A percentile compares a stretch with the other conserved stretches of the same genome.
Evolutionary conservation across 2,797 vertebrate species (phyloP).

Genomic region (Falco naumanni): DNA sequence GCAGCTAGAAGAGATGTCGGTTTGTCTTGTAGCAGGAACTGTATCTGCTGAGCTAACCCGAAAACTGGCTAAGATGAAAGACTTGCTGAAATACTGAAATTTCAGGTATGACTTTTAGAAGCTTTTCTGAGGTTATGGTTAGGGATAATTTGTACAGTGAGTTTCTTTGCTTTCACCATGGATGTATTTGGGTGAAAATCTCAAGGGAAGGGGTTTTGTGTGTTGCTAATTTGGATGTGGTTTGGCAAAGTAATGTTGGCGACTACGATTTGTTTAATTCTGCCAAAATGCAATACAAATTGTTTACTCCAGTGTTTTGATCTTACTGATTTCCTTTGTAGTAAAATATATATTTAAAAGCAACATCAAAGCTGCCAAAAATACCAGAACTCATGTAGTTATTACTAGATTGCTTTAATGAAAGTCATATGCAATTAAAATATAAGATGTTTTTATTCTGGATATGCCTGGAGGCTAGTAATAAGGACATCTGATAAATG

Average conservation of each 20-base stretch:
- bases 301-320: slow-evolving; percentile 4
- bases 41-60: background rate
- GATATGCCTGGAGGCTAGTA: background rate
- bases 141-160: background rate
- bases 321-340: slow-evolving; percentile 4
- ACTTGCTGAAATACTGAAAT: background rate
- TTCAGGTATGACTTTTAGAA: background rate
- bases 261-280: background rate
- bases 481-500: background rate
- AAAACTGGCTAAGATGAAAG: background rate
- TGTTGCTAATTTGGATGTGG: background rate
- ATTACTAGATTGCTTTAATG: background rate
- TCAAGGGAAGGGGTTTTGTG: background rate
- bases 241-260: background rate
- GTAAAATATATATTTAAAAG: background rate
- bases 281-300: background rate
- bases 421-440: background rate
- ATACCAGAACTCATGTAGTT: background rate
- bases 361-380: slow-evolving; percentile 30
- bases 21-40: background rate
- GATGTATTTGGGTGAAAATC: background rate
- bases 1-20: background rate
- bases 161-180: background rate
- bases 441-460: background rate
- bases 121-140: background rate